phyloP scores from a whole-genome alignment of 1,140 invertebrate species.

The Zophobas atratus region DNA sequence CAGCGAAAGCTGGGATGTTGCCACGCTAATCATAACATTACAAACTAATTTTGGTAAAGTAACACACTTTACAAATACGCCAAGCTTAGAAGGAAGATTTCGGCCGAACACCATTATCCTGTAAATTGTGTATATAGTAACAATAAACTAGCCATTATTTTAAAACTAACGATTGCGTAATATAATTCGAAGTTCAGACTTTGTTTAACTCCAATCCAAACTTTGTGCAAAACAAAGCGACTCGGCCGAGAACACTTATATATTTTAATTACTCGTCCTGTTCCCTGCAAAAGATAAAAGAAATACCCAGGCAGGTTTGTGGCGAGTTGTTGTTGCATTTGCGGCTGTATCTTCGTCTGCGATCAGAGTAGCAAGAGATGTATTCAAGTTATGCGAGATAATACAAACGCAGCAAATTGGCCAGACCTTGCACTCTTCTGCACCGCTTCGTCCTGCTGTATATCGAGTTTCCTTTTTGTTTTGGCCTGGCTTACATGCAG shows the following conservation, averaged over 20 bases:
- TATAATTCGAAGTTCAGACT: too few relatives aligned
- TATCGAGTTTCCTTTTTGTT: slow-evolving; percentile 2
- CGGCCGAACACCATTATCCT: too few relatives aligned
- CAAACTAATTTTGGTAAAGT: too few relatives aligned
- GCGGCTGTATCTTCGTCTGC: slow-evolving; percentile 41
- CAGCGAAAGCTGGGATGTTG: too few relatives aligned
- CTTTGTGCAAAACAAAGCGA: too few relatives aligned
- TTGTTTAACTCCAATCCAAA: too few relatives aligned
- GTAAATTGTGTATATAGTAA: too few relatives aligned
- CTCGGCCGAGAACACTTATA: slow-evolving; percentile 5
- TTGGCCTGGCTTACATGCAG: neutral
- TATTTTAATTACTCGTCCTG: slow-evolving; percentile 31
- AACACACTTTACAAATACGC: too few relatives aligned
- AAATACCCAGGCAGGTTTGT: slow-evolving; percentile 38
- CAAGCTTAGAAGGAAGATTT: too few relatives aligned
- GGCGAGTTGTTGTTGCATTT: slow-evolving; percentile 42
- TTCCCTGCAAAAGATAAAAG: slow-evolving; percentile 33
- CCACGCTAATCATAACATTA: too few relatives aligned
- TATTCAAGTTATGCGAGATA: slow-evolving; percentile 42
- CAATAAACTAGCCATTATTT: too few relatives aligned
- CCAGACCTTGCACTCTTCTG: slow-evolving; percentile 30
- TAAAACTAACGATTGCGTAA: too few relatives aligned
- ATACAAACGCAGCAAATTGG: slow-evolving; percentile 40
- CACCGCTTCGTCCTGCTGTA: slow-evolving; percentile 26
- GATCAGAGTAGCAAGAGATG: slow-evolving; percentile 38